Percentiles rank a stretch among this genome's conserved stretches.
phyloP scores from a whole-genome alignment of 2,888 invertebrate genomes.

The Chironomus riparius region DNA sequence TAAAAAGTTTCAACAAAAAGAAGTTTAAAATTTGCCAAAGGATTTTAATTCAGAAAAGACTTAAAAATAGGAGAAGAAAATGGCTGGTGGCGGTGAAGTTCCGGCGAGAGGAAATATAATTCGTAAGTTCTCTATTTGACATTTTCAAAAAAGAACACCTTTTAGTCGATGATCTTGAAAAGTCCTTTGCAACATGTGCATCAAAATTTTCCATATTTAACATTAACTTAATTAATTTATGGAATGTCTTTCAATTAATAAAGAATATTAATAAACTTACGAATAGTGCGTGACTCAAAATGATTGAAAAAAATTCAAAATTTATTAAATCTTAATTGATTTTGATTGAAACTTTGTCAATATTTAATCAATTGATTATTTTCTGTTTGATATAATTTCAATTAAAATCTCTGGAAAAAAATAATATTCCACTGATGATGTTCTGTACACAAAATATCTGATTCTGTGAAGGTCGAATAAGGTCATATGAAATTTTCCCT shows the following conservation, averaged over 20 bases:
- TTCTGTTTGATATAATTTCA: too few relatives aligned
- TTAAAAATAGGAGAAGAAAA: background rate
- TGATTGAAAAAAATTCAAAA: too few relatives aligned
- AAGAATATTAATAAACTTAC: background rate
- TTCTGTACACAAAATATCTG: too few relatives aligned
- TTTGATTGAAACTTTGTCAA: too few relatives aligned
- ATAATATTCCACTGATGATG: too few relatives aligned
- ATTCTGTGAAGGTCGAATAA: background rate
- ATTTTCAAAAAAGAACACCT: background rate
- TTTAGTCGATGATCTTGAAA: background rate
- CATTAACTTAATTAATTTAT: background rate
- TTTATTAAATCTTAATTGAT: too few relatives aligned
- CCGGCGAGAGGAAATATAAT: constrained; percentile 9
- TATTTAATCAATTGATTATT: too few relatives aligned
- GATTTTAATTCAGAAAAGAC: background rate
- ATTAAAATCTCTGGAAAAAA: too few relatives aligned
- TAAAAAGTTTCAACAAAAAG: background rate
- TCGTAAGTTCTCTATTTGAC: constrained; percentile 6
- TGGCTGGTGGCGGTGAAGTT: constrained; percentile 11
- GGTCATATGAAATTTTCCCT: background rate
- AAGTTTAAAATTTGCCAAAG: background rate
- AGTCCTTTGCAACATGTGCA: constrained; percentile 6
- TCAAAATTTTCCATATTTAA: background rate
- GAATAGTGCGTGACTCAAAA: too few relatives aligned
- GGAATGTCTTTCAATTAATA: background rate